Evolutionary conservation across 2,113 vertebrate species (phyloP), one percentile per base, ranked within the genome.

Genomic region (Vombatus ursinus): DNA sequence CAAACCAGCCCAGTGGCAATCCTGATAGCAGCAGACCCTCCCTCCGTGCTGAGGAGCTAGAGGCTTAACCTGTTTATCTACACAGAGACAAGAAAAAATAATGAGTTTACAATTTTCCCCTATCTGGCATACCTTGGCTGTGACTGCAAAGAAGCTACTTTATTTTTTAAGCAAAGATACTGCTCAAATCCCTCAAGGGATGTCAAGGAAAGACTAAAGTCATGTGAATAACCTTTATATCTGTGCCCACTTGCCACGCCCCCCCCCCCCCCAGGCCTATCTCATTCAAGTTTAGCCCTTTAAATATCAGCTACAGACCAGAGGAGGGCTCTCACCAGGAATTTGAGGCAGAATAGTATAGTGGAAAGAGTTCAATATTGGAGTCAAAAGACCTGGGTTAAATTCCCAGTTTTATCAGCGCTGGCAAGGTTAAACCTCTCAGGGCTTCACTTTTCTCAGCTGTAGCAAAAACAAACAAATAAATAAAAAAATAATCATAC

Each of bases 61-160:
- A 92, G 89, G 95, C 57, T 97, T 48, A 97, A 95, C 54, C 92
- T 93, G 94, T 96, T 94, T 95, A 54, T 96, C 24, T 54, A 93
- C 44, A 92, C 24, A 93, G 28, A 44, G 26, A 89, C 91, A 92
- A 89, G 44, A 94, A n/a, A 96, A 92, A 24, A 26, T 25, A 92
- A 90, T 3, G 23, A 3, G 52, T 26, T 96, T 90, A 68, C 50
- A 91, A 49, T 97, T 91, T 96, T 48, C 22, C 96, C 51, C 68
- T 96, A 26, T 89, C 50, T 47, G 26, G 24, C 93, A 95, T 48
- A 96, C 90, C 0, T 24, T 93, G 16, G 50, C 51, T 94, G 89
- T 50, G 93, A 52, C n/a, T 77, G 84, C 31, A 97, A 95, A 95
- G 8, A 28, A 19, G 92, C 0, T 52, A 10, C 95, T 94, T 93